Percentiles rank a stretch among this genome's conserved stretches.
phyloP scores from a whole-genome alignment of 2,797 vertebrate species.

The Gallinago stenura region DNA sequence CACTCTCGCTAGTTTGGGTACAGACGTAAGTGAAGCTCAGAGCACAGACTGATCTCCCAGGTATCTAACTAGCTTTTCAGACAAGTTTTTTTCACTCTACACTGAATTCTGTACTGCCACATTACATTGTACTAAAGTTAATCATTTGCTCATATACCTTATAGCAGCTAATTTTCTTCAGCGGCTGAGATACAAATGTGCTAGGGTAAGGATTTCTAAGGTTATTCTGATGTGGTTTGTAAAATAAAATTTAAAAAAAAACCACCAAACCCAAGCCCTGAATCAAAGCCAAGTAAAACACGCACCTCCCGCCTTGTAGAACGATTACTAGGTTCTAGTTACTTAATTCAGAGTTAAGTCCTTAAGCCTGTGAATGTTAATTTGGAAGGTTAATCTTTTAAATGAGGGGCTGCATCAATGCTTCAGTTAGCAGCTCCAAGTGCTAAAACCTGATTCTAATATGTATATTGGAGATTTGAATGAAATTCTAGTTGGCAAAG shows the following conservation, averaged over 20 bases:
- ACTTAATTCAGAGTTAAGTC: not conserved
- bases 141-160: not conserved
- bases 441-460: not conserved
- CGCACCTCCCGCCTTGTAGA: fast-evolving
- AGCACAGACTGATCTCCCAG: not conserved
- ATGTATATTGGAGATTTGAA: not conserved
- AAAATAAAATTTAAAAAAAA: not conserved
- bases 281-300: not conserved
- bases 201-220: not conserved
- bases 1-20: not conserved
- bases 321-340: not conserved
- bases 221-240: not conserved
- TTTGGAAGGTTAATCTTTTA: conserved; percentile 8
- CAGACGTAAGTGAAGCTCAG: not conserved
- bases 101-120: not conserved
- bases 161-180: not conserved
- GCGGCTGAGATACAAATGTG: not conserved
- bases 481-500: not conserved
- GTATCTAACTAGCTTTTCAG: not conserved
- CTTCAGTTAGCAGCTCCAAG: not conserved
- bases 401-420: not conserved
- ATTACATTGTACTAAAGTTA: not conserved
- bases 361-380: not conserved
- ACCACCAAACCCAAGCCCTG: not conserved
- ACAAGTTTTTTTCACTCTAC: not conserved